Conservation (phyloP, 2,113 vertebrate species). For the Poeciliopsis prolifica region DNA sequence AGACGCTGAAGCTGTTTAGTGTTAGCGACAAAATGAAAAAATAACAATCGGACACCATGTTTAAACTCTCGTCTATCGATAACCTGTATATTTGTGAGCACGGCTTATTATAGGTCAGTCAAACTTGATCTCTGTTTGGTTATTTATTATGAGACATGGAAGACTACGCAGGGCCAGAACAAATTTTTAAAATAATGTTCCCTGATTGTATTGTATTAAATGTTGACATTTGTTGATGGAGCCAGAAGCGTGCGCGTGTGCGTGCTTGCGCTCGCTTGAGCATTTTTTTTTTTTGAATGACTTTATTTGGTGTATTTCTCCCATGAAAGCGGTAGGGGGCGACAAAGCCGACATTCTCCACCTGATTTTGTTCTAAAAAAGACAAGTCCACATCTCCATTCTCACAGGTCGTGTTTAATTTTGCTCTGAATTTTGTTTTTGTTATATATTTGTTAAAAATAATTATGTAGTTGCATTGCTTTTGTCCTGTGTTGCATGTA, state of each 20-base stretch:
- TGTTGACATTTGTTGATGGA: neutral
- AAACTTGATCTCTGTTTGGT: neutral
- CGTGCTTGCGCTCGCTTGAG: neutral
- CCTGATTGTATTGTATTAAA: neutral
- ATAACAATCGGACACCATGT: neutral
- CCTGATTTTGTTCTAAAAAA: slow-evolving; percentile 21
- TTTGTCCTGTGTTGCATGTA: slow-evolving; percentile 15
- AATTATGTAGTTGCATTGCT: neutral
- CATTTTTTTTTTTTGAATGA: slow-evolving; percentile 55
- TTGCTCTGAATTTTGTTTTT: neutral
- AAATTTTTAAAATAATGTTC: neutral
- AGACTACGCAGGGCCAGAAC: neutral
- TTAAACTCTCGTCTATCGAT: neutral
- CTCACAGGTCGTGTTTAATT: slow-evolving; percentile 12
- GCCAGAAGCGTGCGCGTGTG: neutral
- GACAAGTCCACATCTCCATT: slow-evolving; percentile 14
- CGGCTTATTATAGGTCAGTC: neutral
- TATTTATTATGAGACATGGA: neutral
- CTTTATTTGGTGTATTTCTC: slow-evolving; percentile 34
- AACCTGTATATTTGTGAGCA: neutral
- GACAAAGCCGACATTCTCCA: slow-evolving; percentile 51
- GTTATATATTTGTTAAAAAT: neutral
- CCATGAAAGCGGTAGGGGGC: slow-evolving; percentile 56
- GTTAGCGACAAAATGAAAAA: neutral
- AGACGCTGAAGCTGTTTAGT: neutral